Evolutionary conservation across 2,113 vertebrate species (phyloP).

Genomic region (Ascaphus truei): DNA sequence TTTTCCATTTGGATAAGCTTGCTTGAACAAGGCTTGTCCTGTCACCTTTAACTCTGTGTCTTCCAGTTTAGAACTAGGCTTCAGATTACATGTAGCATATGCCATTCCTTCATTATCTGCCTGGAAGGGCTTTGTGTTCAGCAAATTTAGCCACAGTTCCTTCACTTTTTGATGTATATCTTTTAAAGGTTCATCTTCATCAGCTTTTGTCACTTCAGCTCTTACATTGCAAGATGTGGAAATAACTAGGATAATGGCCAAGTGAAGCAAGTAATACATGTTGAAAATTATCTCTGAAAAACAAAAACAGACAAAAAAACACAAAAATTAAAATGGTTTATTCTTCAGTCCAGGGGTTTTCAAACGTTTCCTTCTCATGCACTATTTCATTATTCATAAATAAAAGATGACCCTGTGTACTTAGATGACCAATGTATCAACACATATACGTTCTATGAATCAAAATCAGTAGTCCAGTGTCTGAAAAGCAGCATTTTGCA

Average conservation of each 20-base stretch:
- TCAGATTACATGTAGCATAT: conserved; percentile 71
- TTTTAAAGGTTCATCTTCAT: background rate
- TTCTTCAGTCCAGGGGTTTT: no score
- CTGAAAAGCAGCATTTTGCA: no score
- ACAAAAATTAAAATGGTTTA: no score
- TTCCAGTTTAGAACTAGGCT: conserved; percentile 64
- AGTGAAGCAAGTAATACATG: background rate
- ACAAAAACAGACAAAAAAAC: background rate
- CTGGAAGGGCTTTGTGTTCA: background rate
- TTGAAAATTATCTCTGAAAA: background rate
- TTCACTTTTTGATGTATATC: conserved; percentile 54
- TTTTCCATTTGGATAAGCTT: conserved; percentile 54
- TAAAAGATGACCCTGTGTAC: no score
- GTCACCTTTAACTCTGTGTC: conserved; percentile 62
- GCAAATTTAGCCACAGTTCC: conserved; percentile 50
- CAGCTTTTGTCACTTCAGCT: background rate
- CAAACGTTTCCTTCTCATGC: no score
- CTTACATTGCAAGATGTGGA: background rate
- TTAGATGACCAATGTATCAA: no score
- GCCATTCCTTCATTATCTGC: conserved; percentile 41
- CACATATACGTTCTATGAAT: no score
- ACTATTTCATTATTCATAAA: no score
- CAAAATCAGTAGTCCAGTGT: no score
- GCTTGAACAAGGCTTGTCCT: conserved; percentile 75
- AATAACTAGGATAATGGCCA: background rate